phyloP scores from a whole-genome alignment of 1,140 invertebrate genomes.

The Ectropis grisescens region DNA sequence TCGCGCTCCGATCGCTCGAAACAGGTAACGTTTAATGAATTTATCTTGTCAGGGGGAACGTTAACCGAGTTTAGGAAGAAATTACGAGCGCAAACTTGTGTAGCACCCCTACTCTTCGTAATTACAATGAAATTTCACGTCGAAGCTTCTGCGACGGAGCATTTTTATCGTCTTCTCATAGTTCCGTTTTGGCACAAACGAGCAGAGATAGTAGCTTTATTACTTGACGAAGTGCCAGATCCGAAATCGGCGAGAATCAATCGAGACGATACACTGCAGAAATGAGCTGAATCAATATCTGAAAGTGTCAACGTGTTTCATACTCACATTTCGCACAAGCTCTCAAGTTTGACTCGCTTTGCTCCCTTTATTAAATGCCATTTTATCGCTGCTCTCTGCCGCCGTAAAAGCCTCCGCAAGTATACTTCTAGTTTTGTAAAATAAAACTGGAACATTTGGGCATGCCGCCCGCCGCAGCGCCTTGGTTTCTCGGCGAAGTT shows the following conservation, averaged over 20 bases:
- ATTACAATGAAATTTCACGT: slow-evolving; percentile 45
- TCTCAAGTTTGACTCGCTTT: slow-evolving; percentile 7
- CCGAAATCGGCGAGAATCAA: slow-evolving; percentile 33
- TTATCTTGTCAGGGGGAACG: slow-evolving; percentile 60
- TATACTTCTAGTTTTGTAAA: slow-evolving; percentile 39
- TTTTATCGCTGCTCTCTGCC: slow-evolving; percentile 31
- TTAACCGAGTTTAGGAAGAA: slow-evolving; percentile 63
- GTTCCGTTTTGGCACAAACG: slow-evolving; percentile 41
- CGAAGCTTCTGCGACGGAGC: slow-evolving; percentile 23
- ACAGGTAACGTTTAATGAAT: slow-evolving; percentile 51
- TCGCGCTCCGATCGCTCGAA: slow-evolving; percentile 25
- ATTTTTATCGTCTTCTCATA: slow-evolving; percentile 37
- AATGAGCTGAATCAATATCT: slow-evolving; percentile 23
- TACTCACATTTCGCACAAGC: slow-evolving; percentile 2
- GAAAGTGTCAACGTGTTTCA: slow-evolving; percentile 13
- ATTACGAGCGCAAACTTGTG: slow-evolving; percentile 52
- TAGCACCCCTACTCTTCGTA: slow-evolving; percentile 52
- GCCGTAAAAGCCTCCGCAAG: slow-evolving; percentile 27
- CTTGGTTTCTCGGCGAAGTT: slow-evolving; percentile 36
- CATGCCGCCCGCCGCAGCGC: slow-evolving; percentile 8
- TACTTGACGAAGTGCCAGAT: slow-evolving; percentile 43
- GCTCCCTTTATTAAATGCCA: slow-evolving; percentile 31
- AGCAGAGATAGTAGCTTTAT: slow-evolving; percentile 55
- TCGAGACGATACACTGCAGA: slow-evolving; percentile 12
- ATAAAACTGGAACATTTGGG: slow-evolving; percentile 38